Percentiles rank a stretch among this genome's conserved stretches.
Conservation (phyloP, 2,113 vertebrate species). For the Scomber colias region DNA sequence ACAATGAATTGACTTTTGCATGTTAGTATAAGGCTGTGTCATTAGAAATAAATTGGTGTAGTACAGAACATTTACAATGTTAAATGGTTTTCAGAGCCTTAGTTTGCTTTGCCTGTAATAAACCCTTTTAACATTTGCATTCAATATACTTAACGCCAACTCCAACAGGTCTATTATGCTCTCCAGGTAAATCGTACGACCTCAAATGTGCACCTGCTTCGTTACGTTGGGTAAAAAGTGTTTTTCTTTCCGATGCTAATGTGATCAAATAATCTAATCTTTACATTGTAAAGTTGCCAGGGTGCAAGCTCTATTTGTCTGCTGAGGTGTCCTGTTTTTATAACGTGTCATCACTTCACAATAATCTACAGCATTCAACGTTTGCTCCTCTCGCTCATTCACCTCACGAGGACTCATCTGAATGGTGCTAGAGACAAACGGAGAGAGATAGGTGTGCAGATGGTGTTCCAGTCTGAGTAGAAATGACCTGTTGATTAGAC, state of each 20-base stretch:
- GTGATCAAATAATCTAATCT: neutral
- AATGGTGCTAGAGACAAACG: constrained; percentile 13
- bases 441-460: constrained; percentile 40
- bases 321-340: neutral
- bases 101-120: too few species aligned
- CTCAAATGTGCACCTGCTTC: too few species aligned
- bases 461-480: constrained; percentile 29
- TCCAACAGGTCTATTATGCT: too few species aligned
- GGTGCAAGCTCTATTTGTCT: neutral
- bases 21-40: neutral
- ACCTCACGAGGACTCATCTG: constrained; percentile 19
- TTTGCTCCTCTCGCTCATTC: constrained; percentile 21
- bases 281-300: neutral
- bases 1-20: neutral
- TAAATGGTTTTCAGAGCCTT: neutral
- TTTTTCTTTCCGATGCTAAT: too few species aligned
- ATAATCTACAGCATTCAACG: neutral
- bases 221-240: too few species aligned
- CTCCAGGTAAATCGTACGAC: too few species aligned
- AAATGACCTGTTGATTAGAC: constrained; percentile 46
- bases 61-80: neutral
- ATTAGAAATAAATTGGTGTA: neutral
- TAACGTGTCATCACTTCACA: constrained; percentile 15
- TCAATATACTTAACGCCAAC: too few species aligned
- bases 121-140: too few species aligned